phyloP scores from a whole-genome alignment of 2,888 invertebrate genomes.

The Polydrusus pterygomalis region DNA sequence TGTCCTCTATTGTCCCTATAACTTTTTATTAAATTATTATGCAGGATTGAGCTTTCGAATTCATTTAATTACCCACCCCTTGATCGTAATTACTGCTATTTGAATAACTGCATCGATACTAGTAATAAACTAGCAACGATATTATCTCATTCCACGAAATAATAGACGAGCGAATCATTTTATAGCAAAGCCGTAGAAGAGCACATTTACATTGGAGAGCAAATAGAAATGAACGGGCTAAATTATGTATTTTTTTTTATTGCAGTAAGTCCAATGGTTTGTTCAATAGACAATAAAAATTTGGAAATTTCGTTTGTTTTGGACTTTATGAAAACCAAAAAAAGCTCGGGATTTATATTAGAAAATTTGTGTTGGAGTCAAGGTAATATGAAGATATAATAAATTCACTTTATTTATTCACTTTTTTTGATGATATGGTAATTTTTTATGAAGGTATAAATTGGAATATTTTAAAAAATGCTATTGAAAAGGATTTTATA shows the following conservation, averaged over 20 bases:
- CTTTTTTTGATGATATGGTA: too few species aligned
- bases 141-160: neutral
- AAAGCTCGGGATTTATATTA: neutral
- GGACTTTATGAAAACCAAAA: neutral
- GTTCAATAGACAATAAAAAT: neutral
- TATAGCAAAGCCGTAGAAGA: neutral
- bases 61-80: slow-evolving; percentile 3
- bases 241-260: neutral
- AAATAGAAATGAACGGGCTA: neutral
- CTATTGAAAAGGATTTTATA: too few species aligned
- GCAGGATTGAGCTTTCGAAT: neutral
- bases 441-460: too few species aligned
- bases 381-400: slow-evolving; percentile 17
- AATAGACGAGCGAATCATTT: neutral
- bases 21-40: neutral
- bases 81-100: neutral
- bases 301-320: neutral
- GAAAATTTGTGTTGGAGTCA: slow-evolving; percentile 31
- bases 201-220: neutral
- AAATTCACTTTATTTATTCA: too few species aligned
- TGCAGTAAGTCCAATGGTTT: neutral
- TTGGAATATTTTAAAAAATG: too few species aligned
- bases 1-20: neutral
- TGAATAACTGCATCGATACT: neutral
- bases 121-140: slow-evolving; percentile 12